Evolutionary conservation across 2,888 invertebrate species (phyloP).

Genomic region (Nycteola revayana): DNA sequence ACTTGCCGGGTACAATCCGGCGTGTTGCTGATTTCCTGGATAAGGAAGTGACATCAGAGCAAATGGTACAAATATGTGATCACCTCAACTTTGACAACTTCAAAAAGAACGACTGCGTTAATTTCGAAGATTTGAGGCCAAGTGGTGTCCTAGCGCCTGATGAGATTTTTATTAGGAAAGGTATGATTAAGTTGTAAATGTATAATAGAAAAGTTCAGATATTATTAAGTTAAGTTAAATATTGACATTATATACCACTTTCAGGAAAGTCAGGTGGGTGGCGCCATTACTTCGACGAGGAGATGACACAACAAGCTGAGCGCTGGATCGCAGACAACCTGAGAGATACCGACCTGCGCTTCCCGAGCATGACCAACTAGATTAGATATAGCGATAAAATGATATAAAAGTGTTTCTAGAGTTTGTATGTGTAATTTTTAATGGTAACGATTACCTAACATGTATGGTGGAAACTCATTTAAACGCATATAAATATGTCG

Average conservation of each 20-base stretch:
- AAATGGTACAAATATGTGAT: slow-evolving; percentile 78
- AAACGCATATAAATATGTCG: too few species aligned
- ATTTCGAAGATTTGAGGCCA: slow-evolving; percentile 10
- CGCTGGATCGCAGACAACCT: slow-evolving; percentile 84
- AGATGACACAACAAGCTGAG: slow-evolving; percentile 83
- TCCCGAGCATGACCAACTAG: too few species aligned
- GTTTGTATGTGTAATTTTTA: too few species aligned
- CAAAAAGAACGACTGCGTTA: slow-evolving; percentile 83
- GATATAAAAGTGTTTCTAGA: too few species aligned
- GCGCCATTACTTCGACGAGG: slow-evolving; percentile 84
- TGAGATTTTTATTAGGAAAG: slow-evolving; percentile 31
- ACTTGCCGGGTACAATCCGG: slow-evolving; percentile 11
- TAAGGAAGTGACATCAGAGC: slow-evolving; percentile 67
- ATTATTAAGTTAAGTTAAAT: too few species aligned
- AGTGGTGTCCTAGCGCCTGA: slow-evolving; percentile 8
- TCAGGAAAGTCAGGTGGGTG: slow-evolving; percentile 62
- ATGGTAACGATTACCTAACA: too few species aligned
- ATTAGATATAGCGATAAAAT: too few species aligned
- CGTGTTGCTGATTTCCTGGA: slow-evolving; percentile 80
- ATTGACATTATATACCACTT: too few species aligned
- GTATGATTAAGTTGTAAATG: too few species aligned
- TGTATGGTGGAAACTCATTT: too few species aligned
- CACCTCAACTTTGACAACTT: slow-evolving; percentile 89
- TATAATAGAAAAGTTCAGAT: too few species aligned
- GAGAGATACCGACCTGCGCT: slow-evolving; percentile 43